phyloP scores from a whole-genome alignment of 2,797 vertebrate genomes.

The Neomorphus geoffroyi region DNA sequence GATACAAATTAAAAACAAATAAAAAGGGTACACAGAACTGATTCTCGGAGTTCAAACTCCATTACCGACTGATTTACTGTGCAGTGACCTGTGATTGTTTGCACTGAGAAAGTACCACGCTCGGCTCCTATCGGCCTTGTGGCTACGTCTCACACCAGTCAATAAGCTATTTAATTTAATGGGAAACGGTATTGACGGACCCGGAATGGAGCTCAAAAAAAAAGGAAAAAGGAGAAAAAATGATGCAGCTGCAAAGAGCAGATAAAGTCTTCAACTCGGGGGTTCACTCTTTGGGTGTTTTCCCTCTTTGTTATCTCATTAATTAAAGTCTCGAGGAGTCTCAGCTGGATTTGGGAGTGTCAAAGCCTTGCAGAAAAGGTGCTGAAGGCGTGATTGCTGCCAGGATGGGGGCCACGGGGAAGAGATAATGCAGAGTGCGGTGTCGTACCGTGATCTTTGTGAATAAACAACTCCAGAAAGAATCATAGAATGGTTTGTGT shows the following conservation, averaged over 20 bases:
- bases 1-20: conserved; percentile 95
- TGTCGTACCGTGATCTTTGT: neutral
- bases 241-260: conserved; percentile 87
- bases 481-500: too few relatives aligned
- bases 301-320: conserved; percentile 61
- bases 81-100: conserved; percentile 84
- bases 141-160: conserved; percentile 85
- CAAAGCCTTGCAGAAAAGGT: neutral
- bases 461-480: neutral
- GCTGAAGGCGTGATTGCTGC: conserved; percentile 21
- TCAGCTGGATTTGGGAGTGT: neutral
- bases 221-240: neutral
- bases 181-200: conserved; percentile 89
- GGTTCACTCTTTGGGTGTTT: conserved; percentile 78
- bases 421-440: neutral
- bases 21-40: conserved; percentile 82
- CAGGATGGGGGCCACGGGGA: neutral
- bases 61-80: conserved; percentile 89
- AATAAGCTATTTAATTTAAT: conserved; percentile 99
- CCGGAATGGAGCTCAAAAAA: conserved; percentile 77
- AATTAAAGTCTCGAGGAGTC: conserved; percentile 50
- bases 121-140: conserved; percentile 80
- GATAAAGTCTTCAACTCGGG: conserved; percentile 91
- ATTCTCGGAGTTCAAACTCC: conserved; percentile 83
- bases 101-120: conserved; percentile 74